Evolutionary conservation across 1,140 invertebrate genomes (phyloP).

Genomic region (Drosophila watanabei): DNA sequence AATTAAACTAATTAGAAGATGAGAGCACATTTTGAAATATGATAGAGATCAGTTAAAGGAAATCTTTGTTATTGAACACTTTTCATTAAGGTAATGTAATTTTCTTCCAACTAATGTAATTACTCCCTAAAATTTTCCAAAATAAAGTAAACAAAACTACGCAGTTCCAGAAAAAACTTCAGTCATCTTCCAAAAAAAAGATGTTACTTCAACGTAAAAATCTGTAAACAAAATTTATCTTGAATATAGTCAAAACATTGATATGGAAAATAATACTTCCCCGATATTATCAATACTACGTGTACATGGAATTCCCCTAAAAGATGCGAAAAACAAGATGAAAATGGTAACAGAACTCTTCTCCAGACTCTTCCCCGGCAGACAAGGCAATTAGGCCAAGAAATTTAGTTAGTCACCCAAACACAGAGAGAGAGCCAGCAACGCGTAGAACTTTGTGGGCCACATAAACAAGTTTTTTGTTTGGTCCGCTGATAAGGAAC

Average conservation of each 20-base stretch:
- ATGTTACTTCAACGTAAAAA: neutral
- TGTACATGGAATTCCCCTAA: constrained; percentile 17
- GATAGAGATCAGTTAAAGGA: neutral
- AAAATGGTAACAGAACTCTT: constrained; percentile 6
- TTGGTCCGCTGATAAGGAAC: constrained; percentile 38
- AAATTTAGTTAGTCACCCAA: constrained; percentile 43
- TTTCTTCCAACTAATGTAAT: neutral
- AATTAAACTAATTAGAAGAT: neutral
- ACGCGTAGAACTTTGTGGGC: constrained; percentile 50
- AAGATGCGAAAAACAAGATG: constrained; percentile 66
- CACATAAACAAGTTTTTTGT: constrained; percentile 51
- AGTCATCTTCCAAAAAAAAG: constrained; percentile 33
- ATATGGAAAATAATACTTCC: constrained; percentile 44
- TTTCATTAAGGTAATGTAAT: neutral
- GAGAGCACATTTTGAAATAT: neutral
- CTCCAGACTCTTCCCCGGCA: neutral
- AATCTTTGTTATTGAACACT: neutral
- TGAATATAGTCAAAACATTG: constrained; percentile 8
- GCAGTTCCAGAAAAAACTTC: constrained; percentile 1
- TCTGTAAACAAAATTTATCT: constrained; percentile 42
- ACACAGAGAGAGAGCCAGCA: constrained; percentile 13
- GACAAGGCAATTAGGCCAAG: constrained; percentile 39
- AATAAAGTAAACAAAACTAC: neutral
- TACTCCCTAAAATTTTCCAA: neutral
- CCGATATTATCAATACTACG: constrained; percentile 41